Evolutionary conservation across 2,888 invertebrate genomes (phyloP).

Genomic region (Andrena flavipes): DNA sequence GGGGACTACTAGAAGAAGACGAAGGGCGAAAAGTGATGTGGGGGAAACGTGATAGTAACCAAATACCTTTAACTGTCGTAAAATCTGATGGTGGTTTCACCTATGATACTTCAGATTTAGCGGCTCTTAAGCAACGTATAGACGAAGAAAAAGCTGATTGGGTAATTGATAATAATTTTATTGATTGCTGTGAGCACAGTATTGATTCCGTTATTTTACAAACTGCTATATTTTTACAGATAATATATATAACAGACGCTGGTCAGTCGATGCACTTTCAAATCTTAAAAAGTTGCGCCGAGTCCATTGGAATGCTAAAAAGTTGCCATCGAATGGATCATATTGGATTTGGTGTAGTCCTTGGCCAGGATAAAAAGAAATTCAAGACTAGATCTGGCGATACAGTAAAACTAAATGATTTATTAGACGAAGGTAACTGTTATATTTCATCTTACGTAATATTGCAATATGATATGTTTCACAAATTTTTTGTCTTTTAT

Average conservation of each 20-base stretch:
- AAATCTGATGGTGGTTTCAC: conserved; percentile 99
- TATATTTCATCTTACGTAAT: background rate
- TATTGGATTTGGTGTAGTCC: conserved; percentile 97
- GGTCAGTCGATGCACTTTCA: conserved; percentile 94
- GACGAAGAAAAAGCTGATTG: conserved; percentile 95
- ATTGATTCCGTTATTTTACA: conserved; percentile 86
- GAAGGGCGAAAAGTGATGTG: conserved; percentile 95
- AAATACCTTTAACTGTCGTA: conserved; percentile 96
- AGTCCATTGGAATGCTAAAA: conserved; percentile 90
- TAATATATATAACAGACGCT: conserved; percentile 92
- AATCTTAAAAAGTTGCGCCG: conserved; percentile 92
- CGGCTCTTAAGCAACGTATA: conserved; percentile 93
- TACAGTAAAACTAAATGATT: conserved; percentile 93
- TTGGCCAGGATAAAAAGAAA: conserved; percentile 99
- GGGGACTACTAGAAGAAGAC: conserved; percentile 91
- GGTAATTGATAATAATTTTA: conserved; percentile 85
- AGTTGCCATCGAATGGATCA: conserved; percentile 91
- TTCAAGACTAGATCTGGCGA: conserved; percentile 99
- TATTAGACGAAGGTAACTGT: conserved; percentile 93
- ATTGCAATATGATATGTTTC: background rate
- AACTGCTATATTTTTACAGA: conserved; percentile 71
- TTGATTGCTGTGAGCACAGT: background rate
- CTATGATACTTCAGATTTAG: conserved; percentile 99
- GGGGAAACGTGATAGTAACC: conserved; percentile 87
- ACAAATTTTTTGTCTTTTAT: background rate